Base-by-base conservation (phyloP, 1,140 invertebrate species). In the Zaprionus ornatus region DNA sequence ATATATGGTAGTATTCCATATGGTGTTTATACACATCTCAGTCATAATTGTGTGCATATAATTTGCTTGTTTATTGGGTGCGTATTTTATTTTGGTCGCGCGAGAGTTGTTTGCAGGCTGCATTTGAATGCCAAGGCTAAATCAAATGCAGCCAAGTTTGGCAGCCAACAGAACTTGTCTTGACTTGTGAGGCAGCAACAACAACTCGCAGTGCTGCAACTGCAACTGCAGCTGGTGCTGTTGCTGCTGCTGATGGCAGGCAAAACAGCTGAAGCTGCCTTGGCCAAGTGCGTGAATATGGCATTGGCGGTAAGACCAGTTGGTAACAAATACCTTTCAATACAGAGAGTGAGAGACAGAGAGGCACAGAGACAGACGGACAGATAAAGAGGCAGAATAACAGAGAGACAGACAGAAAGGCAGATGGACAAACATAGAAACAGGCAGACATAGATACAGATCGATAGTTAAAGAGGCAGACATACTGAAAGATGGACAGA, bases 111-210 rank as follows among this genome's bases (percentile, higher is more conserved):
- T 25, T 66, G 27, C 42, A 27, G 54, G 64, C 19, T 40, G 29
- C 68, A 73, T 54, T 73, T 59, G 63, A 67, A 42, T 61, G 71
- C 35, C 35, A 73, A 61, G 64, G 48, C 56, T 60, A 52, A 75
- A 75, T 71, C 42, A 67, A 54, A 35, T 67, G 64, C 56, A 57
- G 45, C 55, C 63, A 73, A 67, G 21, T 66, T 66, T 66, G 69
- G 62, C 69, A 57, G 42, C 66, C 62, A 74, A 72, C 62, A 74
- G 73, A 75, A 75, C 67, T 75, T 71, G 66, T 75, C 73, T 71
- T 64, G 67, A 59, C 73, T 75, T 70, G 52, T 45, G 65, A 15
- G 5, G 5, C 35, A 42, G 29, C 27, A 27, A 50, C 45, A 50
- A 50, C 45, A 12, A 50, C 9, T 50, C n/a, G n/a, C 17, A 45